A percentile compares a stretch with the other conserved stretches of the same genome.
Evolutionary conservation across 2,113 vertebrate species (phyloP).

Genomic region (Oncorhynchus tshawytscha): DNA sequence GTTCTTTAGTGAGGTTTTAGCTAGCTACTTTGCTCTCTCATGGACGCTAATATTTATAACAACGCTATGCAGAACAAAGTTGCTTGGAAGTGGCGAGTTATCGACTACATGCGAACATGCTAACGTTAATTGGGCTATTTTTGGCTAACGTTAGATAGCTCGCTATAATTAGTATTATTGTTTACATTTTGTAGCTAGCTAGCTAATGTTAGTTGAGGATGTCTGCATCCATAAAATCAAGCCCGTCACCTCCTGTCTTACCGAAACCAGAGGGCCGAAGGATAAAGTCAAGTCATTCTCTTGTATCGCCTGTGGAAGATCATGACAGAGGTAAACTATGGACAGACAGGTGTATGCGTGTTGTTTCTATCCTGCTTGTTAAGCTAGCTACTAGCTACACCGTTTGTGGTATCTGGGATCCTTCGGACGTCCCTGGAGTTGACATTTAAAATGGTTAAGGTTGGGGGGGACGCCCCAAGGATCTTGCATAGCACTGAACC

Average conservation of each 20-base stretch:
- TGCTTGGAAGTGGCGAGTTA: neutral
- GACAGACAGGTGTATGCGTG: neutral
- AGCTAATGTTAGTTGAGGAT: neutral
- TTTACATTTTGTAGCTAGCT: neutral
- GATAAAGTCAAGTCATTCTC: constrained; percentile 6
- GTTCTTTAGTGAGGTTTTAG: neutral
- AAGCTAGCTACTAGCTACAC: too few species aligned
- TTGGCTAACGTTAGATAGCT: neutral
- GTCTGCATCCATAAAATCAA: constrained; percentile 9
- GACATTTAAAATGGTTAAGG: neutral
- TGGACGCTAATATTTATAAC: neutral
- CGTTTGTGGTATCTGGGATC: too few species aligned
- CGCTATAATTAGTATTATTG: neutral
- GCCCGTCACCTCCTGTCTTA: constrained; percentile 6
- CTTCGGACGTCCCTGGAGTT: too few species aligned
- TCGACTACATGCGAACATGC: neutral
- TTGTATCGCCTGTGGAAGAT: neutral
- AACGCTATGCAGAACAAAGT: neutral
- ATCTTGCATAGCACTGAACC: too few species aligned
- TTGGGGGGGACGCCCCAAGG: too few species aligned
- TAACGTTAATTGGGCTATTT: neutral
- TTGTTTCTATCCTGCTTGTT: too few species aligned
- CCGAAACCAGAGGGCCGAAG: constrained; percentile 12
- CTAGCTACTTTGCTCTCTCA: neutral
- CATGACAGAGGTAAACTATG: constrained; percentile 11